A percentile compares a stretch with the other conserved stretches of the same genome.
Evolutionary conservation across 2,113 vertebrate species (phyloP).

Genomic region (Orthonyx spaldingii): DNA sequence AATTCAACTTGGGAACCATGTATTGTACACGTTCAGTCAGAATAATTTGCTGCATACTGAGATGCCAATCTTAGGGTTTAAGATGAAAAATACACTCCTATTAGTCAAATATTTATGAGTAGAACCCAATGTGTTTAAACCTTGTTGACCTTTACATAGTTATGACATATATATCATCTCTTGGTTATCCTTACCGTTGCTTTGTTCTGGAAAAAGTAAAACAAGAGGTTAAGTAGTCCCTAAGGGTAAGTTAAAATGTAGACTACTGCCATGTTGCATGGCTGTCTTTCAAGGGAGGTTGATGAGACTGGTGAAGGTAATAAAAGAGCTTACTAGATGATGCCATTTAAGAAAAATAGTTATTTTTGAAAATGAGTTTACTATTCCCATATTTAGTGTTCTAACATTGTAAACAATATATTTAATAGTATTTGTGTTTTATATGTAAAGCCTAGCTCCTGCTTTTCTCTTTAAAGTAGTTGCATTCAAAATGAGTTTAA

Average conservation of each 20-base stretch:
- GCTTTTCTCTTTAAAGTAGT: neutral
- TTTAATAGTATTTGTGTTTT: neutral
- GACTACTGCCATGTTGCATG: constrained; percentile 55
- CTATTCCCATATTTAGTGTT: neutral
- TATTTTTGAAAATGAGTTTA: constrained; percentile 38
- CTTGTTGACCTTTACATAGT: constrained; percentile 67
- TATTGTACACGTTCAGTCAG: constrained; percentile 28
- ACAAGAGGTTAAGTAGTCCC: constrained; percentile 68
- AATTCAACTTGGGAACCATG: neutral
- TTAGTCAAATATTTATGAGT: constrained; percentile 71
- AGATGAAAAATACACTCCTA: constrained; percentile 4
- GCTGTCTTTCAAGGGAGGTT: constrained; percentile 56
- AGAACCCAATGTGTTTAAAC: constrained; percentile 63
- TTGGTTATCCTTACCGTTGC: constrained; percentile 57
- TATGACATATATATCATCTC: constrained; percentile 63
- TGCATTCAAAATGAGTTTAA: neutral
- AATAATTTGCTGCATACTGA: constrained; percentile 24
- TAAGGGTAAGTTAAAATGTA: constrained; percentile 69
- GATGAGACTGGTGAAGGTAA: constrained; percentile 41
- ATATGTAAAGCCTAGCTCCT: neutral
- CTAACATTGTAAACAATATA: constrained; percentile 37
- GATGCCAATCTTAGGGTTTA: constrained; percentile 29
- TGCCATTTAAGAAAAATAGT: neutral
- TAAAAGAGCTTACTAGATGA: constrained; percentile 45
- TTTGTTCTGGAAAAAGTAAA: constrained; percentile 70